phyloP scores from a whole-genome alignment of 2,888 invertebrate species.

The Philonicus albiceps region DNA sequence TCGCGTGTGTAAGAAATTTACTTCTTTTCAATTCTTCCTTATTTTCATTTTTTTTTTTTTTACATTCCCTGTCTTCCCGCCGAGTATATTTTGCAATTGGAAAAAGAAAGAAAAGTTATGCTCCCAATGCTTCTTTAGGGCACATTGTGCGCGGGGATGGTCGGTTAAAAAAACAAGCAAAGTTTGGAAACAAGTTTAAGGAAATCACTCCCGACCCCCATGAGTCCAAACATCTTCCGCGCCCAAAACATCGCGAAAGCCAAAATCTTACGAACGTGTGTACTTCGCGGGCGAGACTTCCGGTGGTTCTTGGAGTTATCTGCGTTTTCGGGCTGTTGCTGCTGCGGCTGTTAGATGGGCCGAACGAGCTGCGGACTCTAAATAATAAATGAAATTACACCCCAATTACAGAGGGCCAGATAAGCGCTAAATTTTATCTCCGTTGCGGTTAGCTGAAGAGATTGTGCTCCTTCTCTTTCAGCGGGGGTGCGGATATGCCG shows the following conservation, averaged over 20 bases:
- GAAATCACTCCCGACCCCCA: background rate
- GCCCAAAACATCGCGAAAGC: background rate
- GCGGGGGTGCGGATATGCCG: background rate
- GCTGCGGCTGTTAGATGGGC: background rate
- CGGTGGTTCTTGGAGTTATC: background rate
- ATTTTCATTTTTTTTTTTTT: background rate
- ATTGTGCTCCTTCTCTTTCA: background rate
- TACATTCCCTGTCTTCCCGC: background rate
- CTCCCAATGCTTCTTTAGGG: background rate
- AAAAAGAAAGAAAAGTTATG: background rate
- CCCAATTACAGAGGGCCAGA: background rate
- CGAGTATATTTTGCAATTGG: background rate
- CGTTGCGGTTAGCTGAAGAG: background rate
- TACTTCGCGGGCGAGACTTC: background rate
- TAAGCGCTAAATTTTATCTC: background rate
- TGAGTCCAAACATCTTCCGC: background rate
- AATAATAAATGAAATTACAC: background rate
- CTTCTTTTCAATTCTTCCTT: background rate
- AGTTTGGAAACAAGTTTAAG: background rate
- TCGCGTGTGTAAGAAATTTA: background rate
- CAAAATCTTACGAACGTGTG: background rate
- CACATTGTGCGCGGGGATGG: background rate
- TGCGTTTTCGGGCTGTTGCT: background rate
- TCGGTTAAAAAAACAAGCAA: background rate
- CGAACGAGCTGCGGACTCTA: background rate